Evolutionary conservation across 2,797 vertebrate genomes (phyloP).

Genomic region (Aphelocoma californica): DNA sequence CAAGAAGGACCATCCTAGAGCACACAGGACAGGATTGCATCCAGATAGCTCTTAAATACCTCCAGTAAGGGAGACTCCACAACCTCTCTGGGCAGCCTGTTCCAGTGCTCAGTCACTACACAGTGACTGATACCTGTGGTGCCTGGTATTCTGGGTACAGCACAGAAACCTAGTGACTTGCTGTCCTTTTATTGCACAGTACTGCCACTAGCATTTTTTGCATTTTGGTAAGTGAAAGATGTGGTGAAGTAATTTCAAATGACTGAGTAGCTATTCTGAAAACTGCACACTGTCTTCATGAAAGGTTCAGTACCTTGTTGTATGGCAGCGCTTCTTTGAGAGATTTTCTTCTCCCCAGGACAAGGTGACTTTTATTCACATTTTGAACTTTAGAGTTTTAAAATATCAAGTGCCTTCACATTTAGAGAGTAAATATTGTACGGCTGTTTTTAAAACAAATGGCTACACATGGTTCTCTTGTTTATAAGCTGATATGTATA

Average conservation of each 20-base stretch:
- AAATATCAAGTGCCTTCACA: neutral
- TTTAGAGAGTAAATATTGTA: neutral
- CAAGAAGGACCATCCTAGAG: neutral
- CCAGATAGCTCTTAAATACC: neutral
- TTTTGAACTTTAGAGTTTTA: neutral
- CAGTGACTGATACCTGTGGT: neutral
- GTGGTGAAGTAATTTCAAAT: neutral
- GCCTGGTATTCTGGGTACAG: too few relatives aligned
- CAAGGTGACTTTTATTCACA: neutral
- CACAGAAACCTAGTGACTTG: neutral
- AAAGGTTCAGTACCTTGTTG: neutral
- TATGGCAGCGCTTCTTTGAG: rapidly evolving
- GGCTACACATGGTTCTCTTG: neutral
- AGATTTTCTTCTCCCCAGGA: neutral
- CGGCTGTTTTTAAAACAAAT: neutral
- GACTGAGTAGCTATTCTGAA: neutral
- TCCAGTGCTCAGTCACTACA: neutral
- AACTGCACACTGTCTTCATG: rapidly evolving
- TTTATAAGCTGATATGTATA: neutral
- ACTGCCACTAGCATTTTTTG: neutral
- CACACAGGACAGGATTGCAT: neutral
- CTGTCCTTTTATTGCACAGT: neutral
- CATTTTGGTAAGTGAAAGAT: neutral
- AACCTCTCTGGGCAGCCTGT: neutral
- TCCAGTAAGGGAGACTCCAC: neutral